Percentiles rank a stretch among this genome's conserved stretches.
These are phyloP conservation scores for Scarus forsteni DNA, from an alignment of 2,797 vertebrate species.

Conservation along the genomic window DNA sequence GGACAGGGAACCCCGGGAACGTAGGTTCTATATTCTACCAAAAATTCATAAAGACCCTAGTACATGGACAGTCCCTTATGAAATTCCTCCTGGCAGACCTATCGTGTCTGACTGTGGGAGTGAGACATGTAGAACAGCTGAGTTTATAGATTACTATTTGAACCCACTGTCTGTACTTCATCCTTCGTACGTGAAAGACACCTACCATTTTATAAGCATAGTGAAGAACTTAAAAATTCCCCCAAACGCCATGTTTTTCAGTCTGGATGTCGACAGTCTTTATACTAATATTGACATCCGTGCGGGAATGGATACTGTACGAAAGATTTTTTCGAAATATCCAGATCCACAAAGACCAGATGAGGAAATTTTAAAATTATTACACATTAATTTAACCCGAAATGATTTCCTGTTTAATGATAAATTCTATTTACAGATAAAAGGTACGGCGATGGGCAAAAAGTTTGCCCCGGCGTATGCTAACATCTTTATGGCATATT, in stretches of 20 bases:
- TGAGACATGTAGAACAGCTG: no score
- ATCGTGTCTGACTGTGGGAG: background rate
- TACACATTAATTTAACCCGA: background rate
- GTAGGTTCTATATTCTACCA: background rate
- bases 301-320: no score
- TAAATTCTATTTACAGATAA: background rate
- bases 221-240: background rate
- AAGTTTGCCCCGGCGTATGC: background rate
- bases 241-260: accelerated
- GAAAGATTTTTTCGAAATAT: no score
- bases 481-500: background rate
- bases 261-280: background rate
- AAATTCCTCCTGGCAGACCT: background rate
- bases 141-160: no score
- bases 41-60: background rate
- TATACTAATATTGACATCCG: background rate
- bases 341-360: no score
- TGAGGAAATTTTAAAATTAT: background rate
- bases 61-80: background rate
- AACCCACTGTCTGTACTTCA: no score
- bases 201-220: background rate
- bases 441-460: background rate
- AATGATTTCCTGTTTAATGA: background rate
- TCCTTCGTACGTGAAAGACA: no score
- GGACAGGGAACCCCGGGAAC: no score